These are phyloP conservation scores for Pollachius pollachius DNA, from an alignment of 2,113 vertebrate genomes.

Conservation along the genomic window DNA sequence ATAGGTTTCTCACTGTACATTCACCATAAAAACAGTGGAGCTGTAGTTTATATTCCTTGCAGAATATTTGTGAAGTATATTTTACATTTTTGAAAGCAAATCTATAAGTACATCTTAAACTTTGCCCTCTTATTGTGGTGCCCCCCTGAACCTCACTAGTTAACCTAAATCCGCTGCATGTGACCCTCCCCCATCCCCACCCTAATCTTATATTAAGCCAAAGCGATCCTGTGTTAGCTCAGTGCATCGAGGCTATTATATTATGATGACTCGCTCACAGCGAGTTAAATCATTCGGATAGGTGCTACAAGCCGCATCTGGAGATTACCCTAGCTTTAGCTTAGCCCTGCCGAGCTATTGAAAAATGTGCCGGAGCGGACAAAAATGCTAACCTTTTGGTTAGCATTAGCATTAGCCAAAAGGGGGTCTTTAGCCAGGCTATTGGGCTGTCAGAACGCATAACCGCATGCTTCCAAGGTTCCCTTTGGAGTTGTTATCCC, in stretches of 20 bases:
- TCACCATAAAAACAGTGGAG: too few relatives aligned
- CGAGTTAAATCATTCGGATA: constrained; percentile 75
- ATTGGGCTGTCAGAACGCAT: constrained; percentile 85
- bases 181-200: too few relatives aligned
- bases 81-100: too few relatives aligned
- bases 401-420: constrained; percentile 80
- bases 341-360: constrained; percentile 37
- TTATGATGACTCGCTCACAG: constrained; percentile 76
- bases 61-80: too few relatives aligned
- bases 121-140: constrained; percentile 2
- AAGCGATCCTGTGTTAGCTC: constrained; percentile 80
- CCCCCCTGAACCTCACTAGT: constrained; percentile 60
- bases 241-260: constrained; percentile 79
- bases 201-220: constrained; percentile 82
- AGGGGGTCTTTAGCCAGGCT: constrained; percentile 81
- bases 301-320: constrained; percentile 37
- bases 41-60: too few relatives aligned
- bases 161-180: constrained; percentile 81
- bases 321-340: constrained; percentile 46
- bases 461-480: constrained; percentile 85
- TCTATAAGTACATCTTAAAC: too few relatives aligned
- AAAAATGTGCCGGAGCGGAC: constrained; percentile 48
- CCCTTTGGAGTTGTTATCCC: constrained; percentile 87
- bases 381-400: constrained; percentile 73
- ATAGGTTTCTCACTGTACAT: too few relatives aligned